Evolutionary conservation across 2,113 vertebrate genomes (phyloP), one percentile per base, ranked within the genome.

Genomic region (Sphaerodactylus townsendi): DNA sequence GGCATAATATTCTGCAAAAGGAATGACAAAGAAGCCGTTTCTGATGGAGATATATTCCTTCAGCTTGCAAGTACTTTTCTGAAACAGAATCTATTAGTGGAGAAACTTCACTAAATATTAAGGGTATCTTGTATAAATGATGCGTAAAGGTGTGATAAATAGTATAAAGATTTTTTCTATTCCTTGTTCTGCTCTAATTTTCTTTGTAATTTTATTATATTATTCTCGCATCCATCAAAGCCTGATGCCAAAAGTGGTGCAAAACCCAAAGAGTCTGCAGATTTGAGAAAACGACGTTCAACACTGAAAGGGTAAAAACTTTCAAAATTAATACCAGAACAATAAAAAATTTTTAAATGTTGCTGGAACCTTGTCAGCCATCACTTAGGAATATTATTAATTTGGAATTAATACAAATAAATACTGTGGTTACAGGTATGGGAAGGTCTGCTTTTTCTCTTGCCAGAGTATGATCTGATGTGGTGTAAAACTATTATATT

Each of bases 251-350:
- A 87, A 84, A 50, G 65, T 41, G 10, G 13, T 46, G 1, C 30
- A 71, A 84, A 84, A 79, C 0, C 13, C 35, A 87, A 84, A 9
- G 79, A 81, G 5, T 28, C 81, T 71, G 53, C 37, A 68, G 85
- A 83, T 68, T 56, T 35, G 46, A 87, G 76, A 39, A 85, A 66
- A 46, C 35, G 23, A n/a, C 74, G 66, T 77, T 25, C 56, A 39
- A 5, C 11, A 25, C 9, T 28, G 44, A 78, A 85, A 81, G 84
- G 87, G 87, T 88, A 88, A n/a, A 59, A 21, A 77, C 21, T 39
- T n/a, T 64, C 65, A 4, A 81, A 71, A 50, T n/a, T 33, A 19
- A 70, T 81, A 50, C 14, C 35, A 39, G 75, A 50, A 25, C 69
- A 21, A 25, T 79, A 71, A 50, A 35, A 65, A 9, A 48, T 65